A percentile compares a stretch with the other conserved stretches of the same genome.
Evolutionary conservation across 2,888 invertebrate genomes (phyloP).

Genomic region (Epiblema foenella): DNA sequence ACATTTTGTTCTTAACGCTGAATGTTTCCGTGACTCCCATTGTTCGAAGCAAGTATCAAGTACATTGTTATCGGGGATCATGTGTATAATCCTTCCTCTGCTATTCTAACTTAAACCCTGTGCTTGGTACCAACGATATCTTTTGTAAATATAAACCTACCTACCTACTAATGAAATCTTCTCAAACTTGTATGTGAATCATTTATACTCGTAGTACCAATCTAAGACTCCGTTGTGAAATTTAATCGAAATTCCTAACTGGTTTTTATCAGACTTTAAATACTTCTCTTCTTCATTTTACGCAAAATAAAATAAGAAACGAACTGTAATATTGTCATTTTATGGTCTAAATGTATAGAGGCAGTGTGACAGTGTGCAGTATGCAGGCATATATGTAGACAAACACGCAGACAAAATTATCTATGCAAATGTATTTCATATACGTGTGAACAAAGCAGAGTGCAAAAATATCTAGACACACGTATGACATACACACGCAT

Average conservation of each 20-base stretch:
- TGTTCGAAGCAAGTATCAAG: slow-evolving; percentile 48
- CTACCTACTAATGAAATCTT: background rate
- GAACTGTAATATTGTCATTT: too few species aligned
- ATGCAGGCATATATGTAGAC: too few species aligned
- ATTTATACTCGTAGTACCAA: too few species aligned
- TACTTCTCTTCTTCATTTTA: too few species aligned
- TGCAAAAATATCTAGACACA: too few species aligned
- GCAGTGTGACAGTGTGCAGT: too few species aligned
- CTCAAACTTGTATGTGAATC: background rate
- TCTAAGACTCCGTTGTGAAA: background rate
- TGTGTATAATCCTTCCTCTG: slow-evolving; percentile 23
- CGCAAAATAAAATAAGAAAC: too few species aligned
- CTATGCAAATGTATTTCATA: too few species aligned
- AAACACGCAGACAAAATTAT: too few species aligned
- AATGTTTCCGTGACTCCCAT: slow-evolving; percentile 47
- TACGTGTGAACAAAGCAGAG: too few species aligned
- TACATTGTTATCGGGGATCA: slow-evolving; percentile 43
- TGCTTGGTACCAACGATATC: background rate
- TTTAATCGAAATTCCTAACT: background rate
- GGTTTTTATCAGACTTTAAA: background rate
- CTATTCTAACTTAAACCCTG: slow-evolving; percentile 3
- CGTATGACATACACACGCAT: too few species aligned
- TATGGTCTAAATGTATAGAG: too few species aligned
- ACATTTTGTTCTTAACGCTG: slow-evolving; percentile 38
- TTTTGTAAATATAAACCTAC: background rate